These are phyloP conservation scores for Tetraneura akinire DNA, from an alignment of 1,140 invertebrate species.

Conservation along the genomic window DNA sequence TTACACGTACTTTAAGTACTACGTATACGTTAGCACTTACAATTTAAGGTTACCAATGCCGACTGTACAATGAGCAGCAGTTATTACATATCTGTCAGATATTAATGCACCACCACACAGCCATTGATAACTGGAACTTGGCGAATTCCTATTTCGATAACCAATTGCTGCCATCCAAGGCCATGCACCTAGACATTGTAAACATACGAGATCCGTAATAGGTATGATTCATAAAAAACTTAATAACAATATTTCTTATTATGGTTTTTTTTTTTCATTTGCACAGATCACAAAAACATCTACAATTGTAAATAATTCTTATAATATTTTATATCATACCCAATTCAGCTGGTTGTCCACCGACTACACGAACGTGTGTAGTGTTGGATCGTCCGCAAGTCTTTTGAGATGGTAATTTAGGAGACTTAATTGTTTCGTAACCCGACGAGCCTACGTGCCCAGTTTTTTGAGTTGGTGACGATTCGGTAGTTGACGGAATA, in stretches of 20 bases:
- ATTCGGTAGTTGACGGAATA: too few relatives aligned
- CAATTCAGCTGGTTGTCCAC: slow-evolving; percentile 52
- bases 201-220: not conserved
- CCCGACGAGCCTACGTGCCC: not conserved
- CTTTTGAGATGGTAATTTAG: not conserved
- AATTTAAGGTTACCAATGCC: too few relatives aligned
- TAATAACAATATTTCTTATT: not conserved
- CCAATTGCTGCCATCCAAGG: slow-evolving; percentile 62
- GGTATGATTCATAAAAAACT: not conserved
- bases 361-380: slow-evolving; percentile 48
- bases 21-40: too few relatives aligned
- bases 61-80: slow-evolving; percentile 59
- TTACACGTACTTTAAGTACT: too few relatives aligned
- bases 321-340: slow-evolving; percentile 28
- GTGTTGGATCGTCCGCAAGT: not conserved
- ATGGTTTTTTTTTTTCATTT: too few relatives aligned
- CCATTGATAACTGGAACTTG: slow-evolving; percentile 39
- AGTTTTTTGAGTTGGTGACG: not conserved
- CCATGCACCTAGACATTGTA: slow-evolving; percentile 53
- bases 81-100: slow-evolving; percentile 64
- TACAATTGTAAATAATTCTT: not conserved
- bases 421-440: not conserved
- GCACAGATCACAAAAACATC: too few relatives aligned
- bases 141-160: slow-evolving; percentile 59
- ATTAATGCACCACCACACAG: slow-evolving; percentile 74